A percentile compares a stretch with the other conserved stretches of the same genome.
phyloP scores from a whole-genome alignment of 1,140 invertebrate genomes.

The Ips typographus region DNA sequence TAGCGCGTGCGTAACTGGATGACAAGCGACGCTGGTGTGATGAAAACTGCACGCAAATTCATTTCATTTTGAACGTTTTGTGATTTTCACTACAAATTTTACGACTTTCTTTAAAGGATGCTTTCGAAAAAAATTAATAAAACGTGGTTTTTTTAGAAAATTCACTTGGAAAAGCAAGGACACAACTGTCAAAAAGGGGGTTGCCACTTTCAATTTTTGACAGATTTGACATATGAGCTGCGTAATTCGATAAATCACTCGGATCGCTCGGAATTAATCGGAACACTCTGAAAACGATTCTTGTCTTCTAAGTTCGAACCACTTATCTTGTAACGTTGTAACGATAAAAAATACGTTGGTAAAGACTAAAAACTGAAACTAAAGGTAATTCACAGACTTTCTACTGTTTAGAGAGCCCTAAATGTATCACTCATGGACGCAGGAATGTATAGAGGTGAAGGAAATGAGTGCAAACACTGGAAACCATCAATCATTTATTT shows the following conservation, averaged over 20 bases:
- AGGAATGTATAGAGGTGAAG: too few species aligned
- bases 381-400: too few species aligned
- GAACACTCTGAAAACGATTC: too few species aligned
- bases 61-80: slow-evolving; percentile 19
- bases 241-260: neutral
- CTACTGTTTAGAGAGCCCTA: too few species aligned
- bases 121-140: neutral
- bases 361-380: too few species aligned
- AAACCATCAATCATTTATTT: too few species aligned
- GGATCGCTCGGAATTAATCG: neutral
- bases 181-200: neutral
- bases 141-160: neutral
- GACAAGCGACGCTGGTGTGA: slow-evolving; percentile 18
- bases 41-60: slow-evolving; percentile 24
- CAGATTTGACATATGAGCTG: neutral
- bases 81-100: neutral
- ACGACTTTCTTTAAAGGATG: neutral
- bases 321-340: too few species aligned
- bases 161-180: neutral
- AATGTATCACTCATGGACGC: too few species aligned
- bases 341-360: too few species aligned
- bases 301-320: too few species aligned
- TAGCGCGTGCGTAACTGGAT: slow-evolving; percentile 25
- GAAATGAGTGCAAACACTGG: too few species aligned
- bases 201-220: neutral